Conservation (phyloP, 2,888 invertebrate genomes). For the Pollenia amentaria region DNA sequence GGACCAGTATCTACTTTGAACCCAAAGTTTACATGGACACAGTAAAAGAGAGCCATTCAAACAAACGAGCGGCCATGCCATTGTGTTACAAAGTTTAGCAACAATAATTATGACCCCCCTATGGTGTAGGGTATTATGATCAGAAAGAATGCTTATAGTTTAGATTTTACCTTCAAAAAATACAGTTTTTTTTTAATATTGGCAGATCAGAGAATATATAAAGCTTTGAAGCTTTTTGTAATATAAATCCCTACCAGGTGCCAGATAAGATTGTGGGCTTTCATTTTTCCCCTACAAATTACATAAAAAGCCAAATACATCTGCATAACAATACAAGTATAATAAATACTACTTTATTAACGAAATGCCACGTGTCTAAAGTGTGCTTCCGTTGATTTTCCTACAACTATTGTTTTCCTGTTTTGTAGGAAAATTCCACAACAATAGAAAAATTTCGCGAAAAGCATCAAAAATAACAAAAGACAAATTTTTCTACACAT, state of each 20-base stretch:
- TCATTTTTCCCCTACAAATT: not conserved
- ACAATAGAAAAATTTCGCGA: slow-evolving; percentile 74
- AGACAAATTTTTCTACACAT: slow-evolving; percentile 59
- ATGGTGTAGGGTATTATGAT: too few relatives aligned
- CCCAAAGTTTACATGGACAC: too few relatives aligned
- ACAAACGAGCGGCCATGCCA: too few relatives aligned
- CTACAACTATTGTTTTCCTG: slow-evolving; percentile 49
- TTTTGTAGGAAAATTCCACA: slow-evolving; percentile 70
- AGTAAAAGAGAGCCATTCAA: too few relatives aligned
- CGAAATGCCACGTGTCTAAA: slow-evolving; percentile 75
- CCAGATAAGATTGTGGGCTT: not conserved
- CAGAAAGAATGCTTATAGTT: too few relatives aligned
- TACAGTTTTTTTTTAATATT: not conserved
- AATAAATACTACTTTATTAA: slow-evolving; percentile 9
- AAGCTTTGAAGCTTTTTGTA: not conserved
- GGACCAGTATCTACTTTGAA: too few relatives aligned
- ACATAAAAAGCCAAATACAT: slow-evolving; percentile 17
- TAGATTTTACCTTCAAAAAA: not conserved
- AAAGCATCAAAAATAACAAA: slow-evolving; percentile 65
- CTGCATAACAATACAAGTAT: slow-evolving; percentile 15
- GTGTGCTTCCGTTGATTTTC: slow-evolving; percentile 72
- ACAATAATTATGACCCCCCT: too few relatives aligned
- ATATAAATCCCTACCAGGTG: not conserved
- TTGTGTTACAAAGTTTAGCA: too few relatives aligned
- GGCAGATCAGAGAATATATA: too few relatives aligned